Evolutionary conservation across 1,140 invertebrate genomes (phyloP).

Genomic region (Pissodes strobi): DNA sequence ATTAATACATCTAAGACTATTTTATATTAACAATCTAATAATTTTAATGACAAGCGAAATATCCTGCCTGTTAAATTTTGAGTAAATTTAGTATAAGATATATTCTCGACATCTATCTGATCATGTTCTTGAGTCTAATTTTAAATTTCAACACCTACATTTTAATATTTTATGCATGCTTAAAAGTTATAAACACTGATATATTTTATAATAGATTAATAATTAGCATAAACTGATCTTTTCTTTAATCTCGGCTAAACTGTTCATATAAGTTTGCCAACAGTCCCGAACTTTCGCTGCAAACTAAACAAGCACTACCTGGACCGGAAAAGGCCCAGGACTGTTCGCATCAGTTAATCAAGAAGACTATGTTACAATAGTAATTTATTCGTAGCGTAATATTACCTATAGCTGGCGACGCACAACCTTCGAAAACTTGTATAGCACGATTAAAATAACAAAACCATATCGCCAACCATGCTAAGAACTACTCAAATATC

Average conservation of each 20-base stretch:
- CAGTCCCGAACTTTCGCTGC: slow-evolving; percentile 20
- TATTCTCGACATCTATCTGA: slow-evolving; percentile 16
- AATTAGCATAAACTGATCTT: slow-evolving; percentile 23
- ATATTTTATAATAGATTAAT: slow-evolving; percentile 32
- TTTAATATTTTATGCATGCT: slow-evolving; percentile 41
- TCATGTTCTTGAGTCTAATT: slow-evolving; percentile 15
- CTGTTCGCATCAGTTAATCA: slow-evolving; percentile 30
- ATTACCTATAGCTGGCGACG: slow-evolving; percentile 47
- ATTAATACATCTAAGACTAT: slow-evolving; percentile 43
- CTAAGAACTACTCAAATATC: slow-evolving; percentile 41
- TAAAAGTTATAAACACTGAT: slow-evolving; percentile 45
- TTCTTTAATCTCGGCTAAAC: slow-evolving; percentile 17
- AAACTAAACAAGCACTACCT: slow-evolving; percentile 31
- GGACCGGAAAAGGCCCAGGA: slow-evolving; percentile 26
- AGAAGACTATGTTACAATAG: slow-evolving; percentile 36
- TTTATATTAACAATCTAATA: slow-evolving; percentile 32
- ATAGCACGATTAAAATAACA: slow-evolving; percentile 40
- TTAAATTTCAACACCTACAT: slow-evolving; percentile 44
- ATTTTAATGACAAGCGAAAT: slow-evolving; percentile 36
- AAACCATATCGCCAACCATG: slow-evolving; percentile 46
- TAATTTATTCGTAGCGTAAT: slow-evolving; percentile 31
- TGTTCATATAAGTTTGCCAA: slow-evolving; percentile 22
- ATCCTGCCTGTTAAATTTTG: slow-evolving; percentile 39
- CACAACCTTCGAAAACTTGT: slow-evolving; percentile 51
- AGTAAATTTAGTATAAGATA: slow-evolving; percentile 8